Percentiles rank a stretch among this genome's conserved stretches.
Conservation (phyloP, 1,140 invertebrate species). For the Radopholus similis region DNA sequence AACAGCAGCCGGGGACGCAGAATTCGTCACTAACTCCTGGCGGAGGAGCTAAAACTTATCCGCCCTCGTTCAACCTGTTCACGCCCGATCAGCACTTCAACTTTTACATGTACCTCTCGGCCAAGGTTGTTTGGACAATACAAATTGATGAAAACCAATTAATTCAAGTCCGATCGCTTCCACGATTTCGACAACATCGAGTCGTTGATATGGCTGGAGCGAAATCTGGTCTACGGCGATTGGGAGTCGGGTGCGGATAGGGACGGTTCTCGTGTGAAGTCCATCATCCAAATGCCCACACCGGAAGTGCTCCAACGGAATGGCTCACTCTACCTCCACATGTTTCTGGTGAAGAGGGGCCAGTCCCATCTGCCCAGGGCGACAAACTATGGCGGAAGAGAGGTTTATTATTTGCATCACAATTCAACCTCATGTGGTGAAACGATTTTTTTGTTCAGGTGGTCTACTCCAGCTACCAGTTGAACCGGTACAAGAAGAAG, state of each 20-base stretch:
- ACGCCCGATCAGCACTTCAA: constrained; percentile 33
- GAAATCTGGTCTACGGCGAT: constrained; percentile 83
- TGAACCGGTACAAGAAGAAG: constrained; percentile 89
- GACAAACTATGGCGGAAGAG: constrained; percentile 68
- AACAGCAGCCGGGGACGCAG: constrained; percentile 1
- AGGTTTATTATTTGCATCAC: too few relatives aligned
- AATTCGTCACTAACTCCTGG: neutral
- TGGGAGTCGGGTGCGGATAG: constrained; percentile 77
- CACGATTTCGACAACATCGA: constrained; percentile 67
- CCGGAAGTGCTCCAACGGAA: constrained; percentile 75
- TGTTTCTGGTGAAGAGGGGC: constrained; percentile 77
- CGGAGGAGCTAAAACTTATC: constrained; percentile 14
- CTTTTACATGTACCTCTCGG: constrained; percentile 46
- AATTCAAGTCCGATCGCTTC: constrained; percentile 31
- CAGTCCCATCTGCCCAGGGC: constrained; percentile 73
- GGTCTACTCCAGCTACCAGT: constrained; percentile 44
- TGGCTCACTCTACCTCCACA: constrained; percentile 87
- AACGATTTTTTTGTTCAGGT: constrained; percentile 13
- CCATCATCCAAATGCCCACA: constrained; percentile 36
- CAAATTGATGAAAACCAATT: neutral
- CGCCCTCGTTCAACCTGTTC: constrained; percentile 36
- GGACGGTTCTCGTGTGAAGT: constrained; percentile 72
- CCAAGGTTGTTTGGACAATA: constrained; percentile 16
- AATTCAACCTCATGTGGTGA: too few relatives aligned
- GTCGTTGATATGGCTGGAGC: constrained; percentile 77